Evolutionary conservation across 2,888 invertebrate genomes (phyloP).

Genomic region (Platerodrilus igneus): DNA sequence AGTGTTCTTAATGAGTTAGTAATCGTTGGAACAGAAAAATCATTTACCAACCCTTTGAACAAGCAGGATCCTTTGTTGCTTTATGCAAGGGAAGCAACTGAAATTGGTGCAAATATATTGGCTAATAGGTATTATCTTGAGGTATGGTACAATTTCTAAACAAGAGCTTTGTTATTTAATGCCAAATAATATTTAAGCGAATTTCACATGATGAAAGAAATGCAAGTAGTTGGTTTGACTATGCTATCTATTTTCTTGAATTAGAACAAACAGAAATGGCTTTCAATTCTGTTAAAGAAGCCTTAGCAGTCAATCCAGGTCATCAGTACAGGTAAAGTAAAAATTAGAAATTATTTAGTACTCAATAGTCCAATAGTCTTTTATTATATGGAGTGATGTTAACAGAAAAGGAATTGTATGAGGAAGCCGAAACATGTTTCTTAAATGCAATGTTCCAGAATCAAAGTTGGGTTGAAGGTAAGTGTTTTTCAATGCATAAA

Average conservation of each 20-base stretch:
- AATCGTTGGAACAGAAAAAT: conserved; percentile 16
- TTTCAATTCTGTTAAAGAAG: conserved; percentile 40
- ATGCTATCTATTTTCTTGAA: conserved; percentile 40
- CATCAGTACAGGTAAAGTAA: conserved; percentile 37
- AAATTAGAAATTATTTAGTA: neutral
- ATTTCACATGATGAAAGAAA: conserved; percentile 30
- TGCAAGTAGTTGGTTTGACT: conserved; percentile 43
- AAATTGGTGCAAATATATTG: conserved; percentile 33
- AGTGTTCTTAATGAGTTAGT: conserved; percentile 34
- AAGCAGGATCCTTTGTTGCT: conserved; percentile 29
- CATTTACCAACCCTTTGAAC: conserved; percentile 6
- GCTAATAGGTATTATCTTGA: conserved; percentile 42
- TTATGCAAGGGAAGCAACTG: conserved; percentile 43
- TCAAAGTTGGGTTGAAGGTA: conserved; percentile 41
- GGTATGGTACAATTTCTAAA: conserved; percentile 23
- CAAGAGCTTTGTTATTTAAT: neutral
- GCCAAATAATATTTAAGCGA: conserved; percentile 28
- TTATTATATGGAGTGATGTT: conserved; percentile 38
- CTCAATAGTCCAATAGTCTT: conserved; percentile 31
- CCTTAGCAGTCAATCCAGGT: conserved; percentile 32
- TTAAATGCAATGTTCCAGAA: conserved; percentile 36
- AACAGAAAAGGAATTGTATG: conserved; percentile 31
- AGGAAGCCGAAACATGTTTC: conserved; percentile 43
- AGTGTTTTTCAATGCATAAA: neutral
- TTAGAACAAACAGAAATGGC: conserved; percentile 36